Evolutionary conservation across 2,797 vertebrate species (phyloP), one percentile per base, ranked within the genome.

Genomic region (Capromys pilorides): DNA sequence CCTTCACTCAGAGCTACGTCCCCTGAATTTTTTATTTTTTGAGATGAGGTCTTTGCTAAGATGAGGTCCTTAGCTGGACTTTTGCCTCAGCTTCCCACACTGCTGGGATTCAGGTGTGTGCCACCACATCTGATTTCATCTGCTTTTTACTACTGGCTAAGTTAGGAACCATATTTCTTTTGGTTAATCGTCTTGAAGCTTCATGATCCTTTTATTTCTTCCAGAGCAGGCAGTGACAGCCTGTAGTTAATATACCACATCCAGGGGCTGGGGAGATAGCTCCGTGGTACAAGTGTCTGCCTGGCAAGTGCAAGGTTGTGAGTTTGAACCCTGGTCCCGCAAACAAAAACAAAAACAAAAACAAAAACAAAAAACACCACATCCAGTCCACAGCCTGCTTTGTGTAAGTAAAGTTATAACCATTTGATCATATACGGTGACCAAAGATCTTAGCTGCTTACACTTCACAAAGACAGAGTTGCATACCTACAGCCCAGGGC

Each of bases 161-260:
- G n/a, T n/a, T n/a, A n/a, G n/a, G n/a, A 81, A 71, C 71, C 14
- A 26, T 49, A 45, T 49, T 90, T 54, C n/a, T 62, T 36, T 57
- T 0, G 89, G 45, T 73, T 73, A 57, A 79, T 1, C 18, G 54
- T 71, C 59, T 81, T 6, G 33, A 69, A 36, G 79, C 64, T 67
- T 62, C 59, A 67, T 0, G 33, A 59, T 73, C 45, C 87, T 96
- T 93, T 89, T 12, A 86, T 83, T 88, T 94, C n/a, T 54, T 91
- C 77, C 57, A 57, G 31, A 84, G 69, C 28, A 31, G 39, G 41
- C 11, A 66, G 33, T 22, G 81, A 73, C 19, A 85, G 61, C 33
- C 31, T 16, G n/a, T 1, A 59, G 87, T 24, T 71, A 26, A 80
- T 6, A 49, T 71, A 28, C 57, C 19, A 78, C 81, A n/a, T n/a